Evolutionary conservation across 1,140 invertebrate genomes (phyloP), one percentile per base, ranked within the genome.

Genomic region (Drosophila gunungcola): DNA sequence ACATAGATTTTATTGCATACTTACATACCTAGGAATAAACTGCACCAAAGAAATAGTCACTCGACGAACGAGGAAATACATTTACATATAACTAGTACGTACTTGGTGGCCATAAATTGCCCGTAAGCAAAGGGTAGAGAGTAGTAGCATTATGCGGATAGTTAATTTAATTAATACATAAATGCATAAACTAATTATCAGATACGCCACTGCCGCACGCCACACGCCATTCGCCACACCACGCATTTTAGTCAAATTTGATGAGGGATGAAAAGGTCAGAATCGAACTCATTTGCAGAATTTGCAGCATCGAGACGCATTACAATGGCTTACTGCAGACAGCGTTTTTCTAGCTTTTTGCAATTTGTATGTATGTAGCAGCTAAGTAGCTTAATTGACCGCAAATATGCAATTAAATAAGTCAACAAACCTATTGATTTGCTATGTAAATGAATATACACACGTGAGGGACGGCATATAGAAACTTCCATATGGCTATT

Each of bases 1-100:
- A 89, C n/a, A 89, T 89, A 89, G 84, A 90, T 89, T 89, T 89
- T 89, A 89, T 72, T 80, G 77, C 77, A 78, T 84, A 89, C 73
- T 84, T 21, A 21, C 16, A 21, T 21, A 21, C 68, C 72, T 84
- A 90, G 78, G 70, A 43, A 69, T 73, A 77, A 79, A 89, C 73
- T 78, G 84, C 84, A 89, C 84, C 80, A 90, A 84, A 80, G 63
- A 72, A 58, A 57, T 25, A 78, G 58, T 61, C 70, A 65, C 41
- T 72, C 42, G 25, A 43, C 65, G 41, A 16, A 27, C 32, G 46
- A 55, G 65, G 52, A 38, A 56, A 41, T 21, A 55, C 13, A 58
- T 53, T 64, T 34, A 61, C 25, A 36, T 29, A 70, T 41, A 68
- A 55, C 51, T 68, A 67, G 46, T 16, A 36, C 7, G 42, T 60